Evolutionary conservation across 2,113 vertebrate genomes (phyloP), one percentile per base, ranked within the genome.

Genomic region (Falco punctatus): DNA sequence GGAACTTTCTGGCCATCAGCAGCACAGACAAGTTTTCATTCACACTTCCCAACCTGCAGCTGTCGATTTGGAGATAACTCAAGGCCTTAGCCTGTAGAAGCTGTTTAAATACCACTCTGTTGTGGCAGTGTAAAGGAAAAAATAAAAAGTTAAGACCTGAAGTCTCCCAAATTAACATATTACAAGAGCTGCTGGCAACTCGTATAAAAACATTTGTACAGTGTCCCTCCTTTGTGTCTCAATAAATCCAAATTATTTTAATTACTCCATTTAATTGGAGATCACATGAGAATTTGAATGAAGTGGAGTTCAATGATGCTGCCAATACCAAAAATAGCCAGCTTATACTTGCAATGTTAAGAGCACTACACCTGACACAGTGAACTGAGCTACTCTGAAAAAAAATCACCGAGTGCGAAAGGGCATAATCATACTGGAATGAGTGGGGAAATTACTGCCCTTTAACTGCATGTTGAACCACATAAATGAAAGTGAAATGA

Each of bases 1-100:
- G 94, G 91, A 98, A 99, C 95, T 98, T 99, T 95, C 98, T 98
- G 88, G 98, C 98, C 98, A 99, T 99, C 84, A 99, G 98, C 81
- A 99, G 83, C 80, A 98, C 98, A 48, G 98, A 98, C 79, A 99
- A 97, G 96, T 98, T 99, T 97, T 99, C 98, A 58, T 99, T 99
- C 96, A 99, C 98, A 38, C 98, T 99, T 83, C 98, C 98, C 94
- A 99, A 96, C 70, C 98, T 97, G 95, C 98, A 99, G 97, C 99
- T 99, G 98, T 99, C 98, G 42, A 98, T 99, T 90, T 99, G 98
- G 92, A 99, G 97, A 91, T 98, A 99, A 97, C 98, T 99, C 87
- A 99, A 96, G 18, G 98, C 98, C 1, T 97, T 98, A 6, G 97
- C 98, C 97, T 99, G 98, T 8, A 99, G 98, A 86, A 99, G 98